These are phyloP conservation scores for Odobenus rosmarus DNA, from an alignment of 2,113 vertebrate species.

Conservation along the genomic window DNA sequence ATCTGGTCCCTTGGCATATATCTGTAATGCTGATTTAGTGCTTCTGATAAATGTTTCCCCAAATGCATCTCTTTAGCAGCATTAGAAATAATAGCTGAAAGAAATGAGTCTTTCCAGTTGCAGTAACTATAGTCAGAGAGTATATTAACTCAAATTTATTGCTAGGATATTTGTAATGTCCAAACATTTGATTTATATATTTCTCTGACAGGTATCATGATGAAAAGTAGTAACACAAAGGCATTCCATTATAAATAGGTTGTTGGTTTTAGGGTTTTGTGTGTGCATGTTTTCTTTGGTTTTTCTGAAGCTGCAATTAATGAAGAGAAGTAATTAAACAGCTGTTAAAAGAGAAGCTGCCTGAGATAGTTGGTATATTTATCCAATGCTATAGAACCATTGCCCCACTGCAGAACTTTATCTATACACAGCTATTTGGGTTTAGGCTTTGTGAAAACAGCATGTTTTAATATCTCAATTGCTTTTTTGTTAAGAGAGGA, in stretches of 20 bases:
- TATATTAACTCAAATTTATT: constrained; percentile 65
- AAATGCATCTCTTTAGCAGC: constrained; percentile 40
- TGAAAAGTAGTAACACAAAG: constrained; percentile 19
- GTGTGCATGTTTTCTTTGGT: background rate
- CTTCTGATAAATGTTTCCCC: constrained; percentile 44
- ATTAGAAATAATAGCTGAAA: constrained; percentile 59
- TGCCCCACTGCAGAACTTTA: background rate
- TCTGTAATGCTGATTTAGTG: constrained; percentile 58
- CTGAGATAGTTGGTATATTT: background rate
- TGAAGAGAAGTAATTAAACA: constrained; percentile 64
- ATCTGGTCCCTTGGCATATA: background rate
- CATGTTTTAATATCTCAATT: background rate
- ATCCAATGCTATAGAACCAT: background rate
- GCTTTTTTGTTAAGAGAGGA: constrained; percentile 31
- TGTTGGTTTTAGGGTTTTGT: background rate
- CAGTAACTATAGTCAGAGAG: background rate
- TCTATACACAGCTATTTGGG: background rate
- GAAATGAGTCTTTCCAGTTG: constrained; percentile 39
- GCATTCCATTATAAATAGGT: background rate
- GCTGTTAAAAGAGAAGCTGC: constrained; percentile 55
- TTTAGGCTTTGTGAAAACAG: background rate
- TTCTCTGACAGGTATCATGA: background rate
- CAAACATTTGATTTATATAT: constrained; percentile 6
- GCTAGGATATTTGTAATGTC: constrained; percentile 41
- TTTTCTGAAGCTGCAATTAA: constrained; percentile 64